Conservation (phyloP, 2,888 invertebrate genomes). For the Bellardia pandia region DNA sequence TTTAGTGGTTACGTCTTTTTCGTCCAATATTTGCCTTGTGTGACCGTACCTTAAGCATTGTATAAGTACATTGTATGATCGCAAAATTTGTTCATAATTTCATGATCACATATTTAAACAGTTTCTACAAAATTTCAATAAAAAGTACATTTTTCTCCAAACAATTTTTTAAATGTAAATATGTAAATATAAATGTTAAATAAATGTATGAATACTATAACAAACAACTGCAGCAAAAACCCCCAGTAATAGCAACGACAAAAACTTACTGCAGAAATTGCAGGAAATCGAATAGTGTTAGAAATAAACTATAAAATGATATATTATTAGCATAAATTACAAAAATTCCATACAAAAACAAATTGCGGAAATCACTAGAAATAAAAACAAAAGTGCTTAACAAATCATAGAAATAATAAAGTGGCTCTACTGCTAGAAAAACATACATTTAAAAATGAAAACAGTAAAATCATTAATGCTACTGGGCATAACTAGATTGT, state of each 20-base stretch:
- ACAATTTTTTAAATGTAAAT: constrained; percentile 15
- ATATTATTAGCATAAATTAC: constrained; percentile 60
- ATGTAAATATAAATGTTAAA: constrained; percentile 45
- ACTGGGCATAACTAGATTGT: constrained; percentile 24
- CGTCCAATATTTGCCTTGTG: no score
- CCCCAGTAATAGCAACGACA: background rate
- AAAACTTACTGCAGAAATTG: constrained; percentile 39
- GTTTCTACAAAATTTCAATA: background rate
- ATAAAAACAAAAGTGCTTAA: constrained; percentile 55
- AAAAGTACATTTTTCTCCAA: constrained; percentile 2
- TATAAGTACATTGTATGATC: no score
- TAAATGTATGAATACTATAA: constrained; percentile 57
- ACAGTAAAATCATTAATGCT: constrained; percentile 44
- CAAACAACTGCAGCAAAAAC: constrained; percentile 27
- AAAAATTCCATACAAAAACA: constrained; percentile 30
- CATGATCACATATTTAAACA: no score
- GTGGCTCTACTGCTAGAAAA: constrained; percentile 11
- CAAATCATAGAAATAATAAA: constrained; percentile 46
- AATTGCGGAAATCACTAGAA: constrained; percentile 57
- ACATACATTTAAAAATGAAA: background rate
- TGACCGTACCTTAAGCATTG: no score
- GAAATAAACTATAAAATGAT: constrained; percentile 58
- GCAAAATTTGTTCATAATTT: no score
- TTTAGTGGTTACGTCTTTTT: no score
- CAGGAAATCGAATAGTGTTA: constrained; percentile 61